Base-by-base conservation (phyloP, 2,797 vertebrate species). In the Chelidonichthys spinosus region DNA sequence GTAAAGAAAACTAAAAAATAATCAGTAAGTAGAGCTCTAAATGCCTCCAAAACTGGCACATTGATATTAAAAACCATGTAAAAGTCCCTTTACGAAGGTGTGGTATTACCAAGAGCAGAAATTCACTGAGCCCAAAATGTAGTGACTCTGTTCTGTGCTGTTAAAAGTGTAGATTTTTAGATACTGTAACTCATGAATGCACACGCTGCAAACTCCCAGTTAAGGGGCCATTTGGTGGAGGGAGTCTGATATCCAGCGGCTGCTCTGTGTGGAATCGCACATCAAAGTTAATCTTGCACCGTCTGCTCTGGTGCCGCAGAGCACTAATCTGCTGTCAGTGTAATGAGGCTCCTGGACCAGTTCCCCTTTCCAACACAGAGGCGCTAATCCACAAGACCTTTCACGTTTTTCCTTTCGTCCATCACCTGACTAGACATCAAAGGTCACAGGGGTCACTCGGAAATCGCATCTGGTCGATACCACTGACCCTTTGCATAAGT, bases 241-340 rank as follows among this genome's bases (percentile, higher is more conserved):
- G 67, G 74, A 85, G 84, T n/a, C 81, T 88, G 92, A 92, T 90
- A 92, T 92, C 86, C 89, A 90, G 91, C 46, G 86, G 89, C 90
- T 91, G 89, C 88, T 90, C 87, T 85, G 85, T 81, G 92, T 89
- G 88, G 89, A 92, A 90, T 92, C 88, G 73, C 91, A 92, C 91
- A 92, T 93, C 91, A 90, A 90, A 94, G 91, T 93, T 92, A 93
- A 93, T 93, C 92, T 93, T 81, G 84, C 87, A 79, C 89, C 89
- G 92, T 93, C 92, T 92, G 90, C 89, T 89, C 83, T 81, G 88
- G 86, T 43, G 62, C 90, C 37, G 63, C 61, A 43, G 81, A 89
- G 88, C 87, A 89, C 90, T 93, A 93, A 92, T 94, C 93, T 94
- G 87, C 92, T 92, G 93, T 93, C 92, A 91, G 88, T 73, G 88